These are phyloP conservation scores for Geococcyx californianus DNA, from an alignment of 2,113 vertebrate genomes.

Conservation along the genomic window DNA sequence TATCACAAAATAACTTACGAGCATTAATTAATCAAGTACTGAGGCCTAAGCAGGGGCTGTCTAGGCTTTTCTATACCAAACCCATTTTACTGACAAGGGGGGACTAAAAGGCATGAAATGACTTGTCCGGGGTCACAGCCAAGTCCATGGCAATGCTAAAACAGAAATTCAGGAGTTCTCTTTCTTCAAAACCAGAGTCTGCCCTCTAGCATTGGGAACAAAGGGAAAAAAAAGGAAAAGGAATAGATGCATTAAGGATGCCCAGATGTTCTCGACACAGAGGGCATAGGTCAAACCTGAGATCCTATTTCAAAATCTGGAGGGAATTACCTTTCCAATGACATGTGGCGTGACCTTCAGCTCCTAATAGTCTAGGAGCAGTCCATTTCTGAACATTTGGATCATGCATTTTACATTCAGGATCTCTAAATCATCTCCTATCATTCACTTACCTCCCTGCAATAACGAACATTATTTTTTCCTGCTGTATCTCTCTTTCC, in stretches of 20 bases:
- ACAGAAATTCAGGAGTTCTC: not conserved
- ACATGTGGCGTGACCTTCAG: slow-evolving; percentile 62
- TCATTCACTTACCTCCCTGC: slow-evolving; percentile 18
- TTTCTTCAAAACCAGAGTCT: not conserved
- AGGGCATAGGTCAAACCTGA: slow-evolving; percentile 56
- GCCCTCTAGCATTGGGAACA: not conserved
- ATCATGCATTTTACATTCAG: slow-evolving; percentile 49
- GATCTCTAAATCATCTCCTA: slow-evolving; percentile 64
- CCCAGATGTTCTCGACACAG: slow-evolving; percentile 49
- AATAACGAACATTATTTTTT: slow-evolving; percentile 21
- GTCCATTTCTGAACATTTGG: slow-evolving; percentile 17
- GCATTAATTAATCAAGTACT: slow-evolving; percentile 35
- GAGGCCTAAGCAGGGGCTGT: not conserved
- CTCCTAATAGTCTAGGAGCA: slow-evolving; percentile 58
- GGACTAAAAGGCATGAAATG: not conserved
- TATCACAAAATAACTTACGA: not conserved
- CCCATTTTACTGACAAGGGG: not conserved
- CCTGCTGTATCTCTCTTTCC: not conserved
- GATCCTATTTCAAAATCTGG: slow-evolving; percentile 66
- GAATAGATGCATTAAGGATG: slow-evolving; percentile 45
- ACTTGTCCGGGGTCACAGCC: not conserved
- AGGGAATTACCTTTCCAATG: slow-evolving; percentile 70
- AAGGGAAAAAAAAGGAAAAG: slow-evolving; percentile 9
- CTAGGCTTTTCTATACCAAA: not conserved
- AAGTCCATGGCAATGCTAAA: not conserved